Conservation (phyloP, 2,888 invertebrate species). For the Hydrotaea diabolus region DNA sequence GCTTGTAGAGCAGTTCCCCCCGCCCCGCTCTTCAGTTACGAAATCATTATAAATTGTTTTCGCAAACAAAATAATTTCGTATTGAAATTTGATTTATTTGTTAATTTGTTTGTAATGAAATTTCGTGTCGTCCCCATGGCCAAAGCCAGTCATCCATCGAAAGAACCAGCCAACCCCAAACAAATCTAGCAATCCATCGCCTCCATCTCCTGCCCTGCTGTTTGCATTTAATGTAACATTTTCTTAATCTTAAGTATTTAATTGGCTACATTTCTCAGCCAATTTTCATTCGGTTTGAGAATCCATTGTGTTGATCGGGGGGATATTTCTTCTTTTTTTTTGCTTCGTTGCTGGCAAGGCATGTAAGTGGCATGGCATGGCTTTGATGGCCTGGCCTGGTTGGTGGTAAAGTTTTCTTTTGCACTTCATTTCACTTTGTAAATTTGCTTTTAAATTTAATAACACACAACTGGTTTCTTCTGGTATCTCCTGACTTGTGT, state of each 20-base stretch:
- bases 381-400: background rate
- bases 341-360: constrained; percentile 2
- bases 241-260: constrained; percentile 70
- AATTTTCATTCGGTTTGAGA: constrained; percentile 48
- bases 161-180: background rate
- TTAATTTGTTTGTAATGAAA: constrained; percentile 81
- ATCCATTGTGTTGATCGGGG: background rate
- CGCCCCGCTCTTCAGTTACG: background rate
- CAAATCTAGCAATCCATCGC: too few species aligned
- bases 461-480: constrained; percentile 53
- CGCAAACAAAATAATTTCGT: constrained; percentile 77
- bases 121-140: constrained; percentile 63
- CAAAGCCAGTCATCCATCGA: constrained; percentile 2
- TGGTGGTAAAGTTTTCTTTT: constrained; percentile 59
- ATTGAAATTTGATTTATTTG: constrained; percentile 81
- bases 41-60: constrained; percentile 76
- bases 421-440: constrained; percentile 65
- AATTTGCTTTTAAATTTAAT: constrained; percentile 62
- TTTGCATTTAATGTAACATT: constrained; percentile 37
- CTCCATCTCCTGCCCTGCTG: background rate
- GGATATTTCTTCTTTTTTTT: too few species aligned
- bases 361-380: background rate
- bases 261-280: constrained; percentile 70
- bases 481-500: constrained; percentile 28
- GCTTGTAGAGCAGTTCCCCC: background rate